phyloP scores from a whole-genome alignment of 2,888 invertebrate genomes.

The Sphecodes monilicornis region DNA sequence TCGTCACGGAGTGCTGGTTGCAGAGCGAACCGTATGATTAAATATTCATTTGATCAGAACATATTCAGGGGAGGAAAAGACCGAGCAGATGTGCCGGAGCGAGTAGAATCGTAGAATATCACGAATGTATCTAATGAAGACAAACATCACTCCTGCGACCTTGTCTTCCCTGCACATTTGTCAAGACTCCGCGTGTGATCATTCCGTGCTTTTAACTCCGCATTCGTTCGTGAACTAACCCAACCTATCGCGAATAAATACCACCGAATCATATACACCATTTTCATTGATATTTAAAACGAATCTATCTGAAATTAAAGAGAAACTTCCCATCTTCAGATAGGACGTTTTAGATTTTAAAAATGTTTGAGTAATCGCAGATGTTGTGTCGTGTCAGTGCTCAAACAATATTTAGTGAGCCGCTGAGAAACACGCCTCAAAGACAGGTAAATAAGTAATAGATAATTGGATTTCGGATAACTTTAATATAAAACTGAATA shows the following conservation, averaged over 20 bases:
- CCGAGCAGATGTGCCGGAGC: constrained; percentile 1
- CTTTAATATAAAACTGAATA: no score
- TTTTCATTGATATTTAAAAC: background rate
- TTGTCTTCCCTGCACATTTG: constrained; percentile 40
- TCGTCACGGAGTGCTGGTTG: constrained; percentile 58
- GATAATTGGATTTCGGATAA: no score
- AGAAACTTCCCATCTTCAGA: no score
- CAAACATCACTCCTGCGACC: constrained; percentile 59
- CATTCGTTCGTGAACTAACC: constrained; percentile 39
- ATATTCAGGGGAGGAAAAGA: constrained; percentile 39
- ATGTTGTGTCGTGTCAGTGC: no score
- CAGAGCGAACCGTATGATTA: constrained; percentile 57
- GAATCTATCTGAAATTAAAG: background rate
- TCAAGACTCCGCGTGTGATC: constrained; percentile 46
- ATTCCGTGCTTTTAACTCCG: constrained; percentile 53
- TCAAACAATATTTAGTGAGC: no score
- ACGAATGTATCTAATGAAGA: constrained; percentile 66
- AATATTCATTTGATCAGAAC: constrained; percentile 69
- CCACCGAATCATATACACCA: background rate
- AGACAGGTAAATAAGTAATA: no score
- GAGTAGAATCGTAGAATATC: constrained; percentile 16
- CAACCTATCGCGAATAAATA: constrained; percentile 45
- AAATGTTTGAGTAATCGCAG: no score
- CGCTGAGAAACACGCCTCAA: no score
- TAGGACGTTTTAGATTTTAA: background rate